Evolutionary conservation across 2,888 invertebrate genomes (phyloP).

Genomic region (Dermolepida albohirtum): DNA sequence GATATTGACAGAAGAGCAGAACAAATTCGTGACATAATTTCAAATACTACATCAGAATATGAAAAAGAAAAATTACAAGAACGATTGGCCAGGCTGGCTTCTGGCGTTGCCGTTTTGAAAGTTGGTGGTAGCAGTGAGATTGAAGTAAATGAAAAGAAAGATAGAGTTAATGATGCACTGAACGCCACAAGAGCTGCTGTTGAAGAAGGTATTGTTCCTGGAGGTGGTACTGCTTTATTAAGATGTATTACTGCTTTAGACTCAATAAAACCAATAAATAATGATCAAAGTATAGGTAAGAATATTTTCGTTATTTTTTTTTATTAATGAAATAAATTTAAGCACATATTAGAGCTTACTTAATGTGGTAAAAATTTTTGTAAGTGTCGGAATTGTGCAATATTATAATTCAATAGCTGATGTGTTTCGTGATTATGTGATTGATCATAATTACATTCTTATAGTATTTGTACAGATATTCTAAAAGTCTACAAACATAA

Average conservation of each 20-base stretch:
- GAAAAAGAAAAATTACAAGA: constrained; percentile 68
- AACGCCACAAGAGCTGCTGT: constrained; percentile 67
- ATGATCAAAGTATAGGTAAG: constrained; percentile 64
- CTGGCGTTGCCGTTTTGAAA: constrained; percentile 67
- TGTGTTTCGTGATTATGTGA: constrained; percentile 18
- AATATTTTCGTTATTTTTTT: constrained; percentile 14
- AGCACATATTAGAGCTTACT: constrained; percentile 47
- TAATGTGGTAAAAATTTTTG: constrained; percentile 39
- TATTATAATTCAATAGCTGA: constrained; percentile 31
- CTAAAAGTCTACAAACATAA: neutral
- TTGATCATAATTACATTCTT: constrained; percentile 13
- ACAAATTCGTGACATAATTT: constrained; percentile 65
- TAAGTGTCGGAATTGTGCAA: constrained; percentile 46
- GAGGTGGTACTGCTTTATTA: constrained; percentile 66
- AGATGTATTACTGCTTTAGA: constrained; percentile 62
- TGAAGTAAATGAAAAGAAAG: constrained; percentile 68
- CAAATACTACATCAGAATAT: constrained; percentile 65
- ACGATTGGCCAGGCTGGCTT: constrained; percentile 65
- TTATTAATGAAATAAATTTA: neutral
- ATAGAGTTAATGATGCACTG: constrained; percentile 66
- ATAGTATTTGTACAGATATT: constrained; percentile 21
- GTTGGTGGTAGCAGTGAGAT: constrained; percentile 67
- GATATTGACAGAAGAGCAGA: constrained; percentile 64
- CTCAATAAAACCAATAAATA: constrained; percentile 59
- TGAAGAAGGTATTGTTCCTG: constrained; percentile 68